Evolutionary conservation across 1,140 invertebrate genomes (phyloP).

Genomic region (Homalodisca vitripennis): DNA sequence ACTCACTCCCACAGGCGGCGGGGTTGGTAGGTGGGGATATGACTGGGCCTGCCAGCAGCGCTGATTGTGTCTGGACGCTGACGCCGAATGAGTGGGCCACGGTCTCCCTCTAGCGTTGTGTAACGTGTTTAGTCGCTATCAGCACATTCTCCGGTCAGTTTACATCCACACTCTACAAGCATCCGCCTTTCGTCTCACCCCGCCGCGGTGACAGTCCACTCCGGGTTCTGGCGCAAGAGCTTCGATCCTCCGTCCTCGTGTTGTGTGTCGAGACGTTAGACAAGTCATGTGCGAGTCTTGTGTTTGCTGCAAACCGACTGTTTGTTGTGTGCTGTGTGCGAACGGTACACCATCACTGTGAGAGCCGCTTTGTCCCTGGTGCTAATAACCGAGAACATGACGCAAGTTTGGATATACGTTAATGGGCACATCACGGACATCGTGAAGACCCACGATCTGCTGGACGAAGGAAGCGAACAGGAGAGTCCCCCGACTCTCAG

Average conservation of each 20-base stretch:
- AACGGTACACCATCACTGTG: no score
- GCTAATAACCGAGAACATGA: constrained; percentile 10
- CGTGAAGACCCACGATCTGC: not conserved
- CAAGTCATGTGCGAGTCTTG: no score
- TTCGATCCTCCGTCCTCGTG: no score
- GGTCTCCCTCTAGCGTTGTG: not conserved
- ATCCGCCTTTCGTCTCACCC: no score
- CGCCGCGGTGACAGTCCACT: no score
- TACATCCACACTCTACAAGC: no score
- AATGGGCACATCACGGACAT: constrained; percentile 37
- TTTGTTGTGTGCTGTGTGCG: not conserved
- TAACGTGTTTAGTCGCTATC: not conserved
- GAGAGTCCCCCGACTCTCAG: not conserved
- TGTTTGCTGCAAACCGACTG: no score
- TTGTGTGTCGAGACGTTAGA: no score
- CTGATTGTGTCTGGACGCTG: not conserved
- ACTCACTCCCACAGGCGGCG: not conserved
- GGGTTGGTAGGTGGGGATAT: not conserved
- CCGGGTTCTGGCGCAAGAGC: no score
- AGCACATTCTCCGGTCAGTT: no score
- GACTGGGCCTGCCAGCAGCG: not conserved
- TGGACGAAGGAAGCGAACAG: not conserved
- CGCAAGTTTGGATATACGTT: constrained; percentile 37
- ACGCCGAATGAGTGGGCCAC: not conserved
- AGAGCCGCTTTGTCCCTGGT: no score